Evolutionary conservation across 1,140 invertebrate species (phyloP), one percentile per base, ranked within the genome.

Genomic region (Helicoverpa armigera): DNA sequence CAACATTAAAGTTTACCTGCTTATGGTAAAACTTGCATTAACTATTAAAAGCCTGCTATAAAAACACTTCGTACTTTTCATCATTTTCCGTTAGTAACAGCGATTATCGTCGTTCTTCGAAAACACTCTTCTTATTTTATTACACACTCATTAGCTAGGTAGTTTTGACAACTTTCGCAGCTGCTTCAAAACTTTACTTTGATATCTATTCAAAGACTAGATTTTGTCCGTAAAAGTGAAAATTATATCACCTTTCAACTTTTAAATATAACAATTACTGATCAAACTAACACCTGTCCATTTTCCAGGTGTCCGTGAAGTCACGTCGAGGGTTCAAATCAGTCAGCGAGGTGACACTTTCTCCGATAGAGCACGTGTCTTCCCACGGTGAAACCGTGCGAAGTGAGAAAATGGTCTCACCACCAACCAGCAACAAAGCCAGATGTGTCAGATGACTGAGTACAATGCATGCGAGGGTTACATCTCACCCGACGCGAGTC

Each of bases 321-420:
- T 83, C 89, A 92, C 91, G 91, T 89, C 88, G 80, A 87, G 84
- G 79, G 84, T 90, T 90, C 86, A 89, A 92, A 82, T 79, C 80
- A 80, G 83, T 79, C 82, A 80, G 65, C 60, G 83, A 87, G 86
- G 85, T 91, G 86, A 90, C 90, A 94, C 92, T 94, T 94, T 94
- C 93, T 83, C 91, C 85, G 69, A 85, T 88, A 88, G 65, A 79
- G 83, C 90, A 89, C 92, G 86, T 83, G 85, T 82, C 83, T 92
- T 92, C 91, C 87, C 92, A 92, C 92, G 90, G 92, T 84, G 91
- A 94, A 93, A 93, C 89, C 91, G 92, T 93, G 92, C 86, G 91
- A 93, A 90, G 91, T 82, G 83, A 86, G 88, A 92, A 94, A 94
- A 95, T 94, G 92, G 78, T 90, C 88, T 87, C 87, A 88, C 86